Conservation (phyloP, 2,113 vertebrate species). For the Aleadryas rufinucha region DNA sequence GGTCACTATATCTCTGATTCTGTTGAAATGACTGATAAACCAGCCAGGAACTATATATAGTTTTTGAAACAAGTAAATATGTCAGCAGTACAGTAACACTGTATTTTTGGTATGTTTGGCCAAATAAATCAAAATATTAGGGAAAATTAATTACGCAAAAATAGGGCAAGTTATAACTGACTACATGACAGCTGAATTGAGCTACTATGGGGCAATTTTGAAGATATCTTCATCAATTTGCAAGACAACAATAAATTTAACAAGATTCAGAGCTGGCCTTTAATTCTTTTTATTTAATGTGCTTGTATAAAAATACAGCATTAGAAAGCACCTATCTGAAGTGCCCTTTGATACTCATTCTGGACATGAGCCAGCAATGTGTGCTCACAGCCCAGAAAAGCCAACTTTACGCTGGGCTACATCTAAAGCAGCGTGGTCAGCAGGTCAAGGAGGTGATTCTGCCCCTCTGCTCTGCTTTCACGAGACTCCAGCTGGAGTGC, state of each 20-base stretch:
- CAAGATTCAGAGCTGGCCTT: neutral
- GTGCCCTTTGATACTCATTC: neutral
- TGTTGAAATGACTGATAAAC: neutral
- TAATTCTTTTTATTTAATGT: neutral
- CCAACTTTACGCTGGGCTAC: neutral
- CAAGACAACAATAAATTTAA: neutral
- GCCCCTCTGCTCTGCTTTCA: neutral
- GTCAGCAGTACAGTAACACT: neutral
- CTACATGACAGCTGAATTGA: neutral
- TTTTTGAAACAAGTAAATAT: neutral
- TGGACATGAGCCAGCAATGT: neutral
- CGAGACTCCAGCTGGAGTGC: neutral
- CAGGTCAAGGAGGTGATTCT: neutral
- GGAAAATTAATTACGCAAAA: neutral
- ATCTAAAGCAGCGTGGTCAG: fast-evolving
- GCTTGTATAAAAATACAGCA: neutral
- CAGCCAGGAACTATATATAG: neutral
- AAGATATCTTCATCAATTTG: neutral
- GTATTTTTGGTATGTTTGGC: neutral
- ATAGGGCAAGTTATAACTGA: neutral
- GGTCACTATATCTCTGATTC: neutral
- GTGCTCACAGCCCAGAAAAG: neutral
- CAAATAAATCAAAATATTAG: neutral
- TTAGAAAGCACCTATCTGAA: neutral
- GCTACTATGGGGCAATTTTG: neutral